Evolutionary conservation across 2,797 vertebrate genomes (phyloP), one percentile per base, ranked within the genome.

Genomic region (Brachyrhaphis roseni): DNA sequence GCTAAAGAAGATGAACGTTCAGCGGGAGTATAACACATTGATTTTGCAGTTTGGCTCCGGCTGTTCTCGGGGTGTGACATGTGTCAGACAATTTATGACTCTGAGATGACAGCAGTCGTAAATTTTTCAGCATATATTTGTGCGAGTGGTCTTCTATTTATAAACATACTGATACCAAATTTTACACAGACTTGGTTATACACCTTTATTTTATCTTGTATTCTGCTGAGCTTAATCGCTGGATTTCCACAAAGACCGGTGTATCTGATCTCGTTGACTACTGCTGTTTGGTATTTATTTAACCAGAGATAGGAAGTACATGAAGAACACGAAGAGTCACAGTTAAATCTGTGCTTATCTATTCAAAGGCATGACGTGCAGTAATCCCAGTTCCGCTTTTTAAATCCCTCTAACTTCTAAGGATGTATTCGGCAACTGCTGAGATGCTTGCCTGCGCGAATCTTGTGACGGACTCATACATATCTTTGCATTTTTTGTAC

Each of bases 11-110:
- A 77, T 82, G 55, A 73, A 81, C 84, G 74, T 87, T 84, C 20
- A 49, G 72, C 23, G 46, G 75, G 47, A 86, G 49, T 79, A 81
- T 85, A 83, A 85, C 75, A 13, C 86, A 91, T 93, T 89, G 93
- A 95, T 93, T 93, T 89, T 82, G 83, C 77, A 82, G 68, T 80
- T 28, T 77, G 43, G 75, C 75, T 59, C 64, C 55, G 39, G 74
- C 70, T 81, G 66, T 86, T 84, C 75, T 80, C 43, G 86, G 71
- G 89, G 86, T 85, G 41, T 73, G 85, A 75, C 86, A 88, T 89
- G 85, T 87, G 86, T 84, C 78, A 86, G 84, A 90, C 82, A 87
- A 85, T 89, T 84, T 88, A 84, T 86, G 89, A 90, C 83, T 84
- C 77, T 41, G 72, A 72, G 41, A 82, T 80, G 75, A 80, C 41